Evolutionary conservation across 1,140 invertebrate species (phyloP).

Genomic region (Telenomus remus): DNA sequence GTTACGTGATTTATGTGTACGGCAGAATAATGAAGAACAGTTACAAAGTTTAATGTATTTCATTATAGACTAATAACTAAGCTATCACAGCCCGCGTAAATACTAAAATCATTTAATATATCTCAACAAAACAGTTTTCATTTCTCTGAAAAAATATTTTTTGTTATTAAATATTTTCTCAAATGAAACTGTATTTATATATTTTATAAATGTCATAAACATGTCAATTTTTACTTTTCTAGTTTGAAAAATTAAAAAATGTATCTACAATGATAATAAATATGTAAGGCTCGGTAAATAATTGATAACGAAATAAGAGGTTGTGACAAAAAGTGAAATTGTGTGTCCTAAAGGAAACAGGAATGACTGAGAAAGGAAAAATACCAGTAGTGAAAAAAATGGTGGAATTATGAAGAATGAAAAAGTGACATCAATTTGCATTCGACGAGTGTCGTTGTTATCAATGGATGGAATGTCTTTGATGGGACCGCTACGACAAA

Average conservation of each 20-base stretch:
- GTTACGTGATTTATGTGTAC: constrained; percentile 52
- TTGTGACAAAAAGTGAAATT: too few relatives aligned
- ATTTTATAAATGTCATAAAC: too few relatives aligned
- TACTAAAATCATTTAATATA: constrained; percentile 14
- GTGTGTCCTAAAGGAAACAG: background rate
- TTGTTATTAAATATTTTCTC: too few relatives aligned
- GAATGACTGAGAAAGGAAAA: background rate
- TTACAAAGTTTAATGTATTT: constrained; percentile 54
- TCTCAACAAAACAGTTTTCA: background rate
- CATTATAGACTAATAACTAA: constrained; percentile 48
- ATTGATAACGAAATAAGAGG: too few relatives aligned
- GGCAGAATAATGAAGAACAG: constrained; percentile 35
- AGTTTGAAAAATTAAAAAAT: too few relatives aligned
- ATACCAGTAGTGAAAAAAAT: background rate
- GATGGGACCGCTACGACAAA: constrained; percentile 50
- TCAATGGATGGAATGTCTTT: constrained; percentile 52
- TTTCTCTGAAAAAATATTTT: too few relatives aligned
- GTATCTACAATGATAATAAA: too few relatives aligned
- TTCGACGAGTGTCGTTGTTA: constrained; percentile 40
- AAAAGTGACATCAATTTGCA: constrained; percentile 47
- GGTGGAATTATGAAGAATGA: background rate
- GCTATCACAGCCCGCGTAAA: constrained; percentile 40
- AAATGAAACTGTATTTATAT: too few relatives aligned
- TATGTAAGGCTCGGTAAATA: too few relatives aligned
- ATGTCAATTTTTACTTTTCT: too few relatives aligned